phyloP scores from a whole-genome alignment of 2,888 invertebrate species.

The Abrostola triplasia region DNA sequence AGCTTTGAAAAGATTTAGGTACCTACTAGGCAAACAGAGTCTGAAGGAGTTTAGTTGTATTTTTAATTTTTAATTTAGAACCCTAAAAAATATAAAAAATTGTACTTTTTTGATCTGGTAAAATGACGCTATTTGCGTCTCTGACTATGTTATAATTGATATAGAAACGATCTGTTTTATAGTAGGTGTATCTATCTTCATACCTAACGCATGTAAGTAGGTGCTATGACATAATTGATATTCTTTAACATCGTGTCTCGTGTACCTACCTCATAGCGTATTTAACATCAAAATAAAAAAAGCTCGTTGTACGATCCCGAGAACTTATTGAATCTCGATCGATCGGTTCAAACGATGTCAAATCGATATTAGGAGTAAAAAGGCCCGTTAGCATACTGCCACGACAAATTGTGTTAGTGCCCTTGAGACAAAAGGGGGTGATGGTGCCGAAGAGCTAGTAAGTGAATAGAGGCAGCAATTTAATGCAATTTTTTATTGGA shows the following conservation, averaged over 20 bases:
- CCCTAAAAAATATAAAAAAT: background rate
- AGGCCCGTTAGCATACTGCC: slow-evolving; percentile 67
- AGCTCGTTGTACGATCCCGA: too few relatives aligned
- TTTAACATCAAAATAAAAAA: background rate
- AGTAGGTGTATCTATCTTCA: too few relatives aligned
- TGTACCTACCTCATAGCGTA: too few relatives aligned
- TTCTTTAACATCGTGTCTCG: too few relatives aligned
- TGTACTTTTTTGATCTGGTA: too few relatives aligned
- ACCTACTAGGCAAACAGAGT: slow-evolving; percentile 5
- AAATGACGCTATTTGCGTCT: too few relatives aligned
- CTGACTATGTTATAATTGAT: too few relatives aligned
- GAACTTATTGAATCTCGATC: slow-evolving; percentile 1
- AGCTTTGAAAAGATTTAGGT: slow-evolving; percentile 13
- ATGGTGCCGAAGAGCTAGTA: slow-evolving; percentile 39
- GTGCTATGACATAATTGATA: too few relatives aligned
- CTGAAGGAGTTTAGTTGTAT: background rate
- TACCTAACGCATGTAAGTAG: too few relatives aligned
- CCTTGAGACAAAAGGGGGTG: slow-evolving; percentile 46
- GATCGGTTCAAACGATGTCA: slow-evolving; percentile 35
- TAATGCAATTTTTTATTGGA: background rate
- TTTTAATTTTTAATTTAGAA: background rate
- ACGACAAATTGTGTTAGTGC: slow-evolving; percentile 65
- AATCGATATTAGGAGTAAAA: slow-evolving; percentile 42
- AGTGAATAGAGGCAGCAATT: slow-evolving; percentile 3
- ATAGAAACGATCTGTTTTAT: too few relatives aligned